Conservation (phyloP, 2,113 vertebrate species). For the Macquaria ambigua region DNA sequence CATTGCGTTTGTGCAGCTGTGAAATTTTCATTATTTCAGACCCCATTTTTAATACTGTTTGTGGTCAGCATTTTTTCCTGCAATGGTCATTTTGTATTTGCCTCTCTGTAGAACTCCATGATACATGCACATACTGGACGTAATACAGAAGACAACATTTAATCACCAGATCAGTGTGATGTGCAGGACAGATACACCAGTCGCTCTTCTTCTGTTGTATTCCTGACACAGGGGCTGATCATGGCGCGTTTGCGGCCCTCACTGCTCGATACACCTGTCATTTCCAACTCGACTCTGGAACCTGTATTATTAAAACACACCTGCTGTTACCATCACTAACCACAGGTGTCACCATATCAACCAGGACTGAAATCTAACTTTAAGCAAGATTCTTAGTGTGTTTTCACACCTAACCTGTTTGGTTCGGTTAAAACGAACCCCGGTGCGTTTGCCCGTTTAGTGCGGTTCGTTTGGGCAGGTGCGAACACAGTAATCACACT, state of each 20-base stretch:
- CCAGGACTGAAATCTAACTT: background rate
- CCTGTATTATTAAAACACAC: background rate
- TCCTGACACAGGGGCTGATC: background rate
- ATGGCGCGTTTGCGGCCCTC: background rate
- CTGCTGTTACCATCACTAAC: background rate
- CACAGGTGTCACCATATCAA: background rate
- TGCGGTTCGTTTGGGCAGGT: too few relatives aligned
- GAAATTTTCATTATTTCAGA: too few relatives aligned
- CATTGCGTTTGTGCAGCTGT: background rate
- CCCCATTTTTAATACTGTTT: too few relatives aligned
- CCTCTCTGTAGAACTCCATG: too few relatives aligned
- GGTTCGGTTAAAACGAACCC: too few relatives aligned
- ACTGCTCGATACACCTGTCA: background rate
- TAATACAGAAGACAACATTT: background rate
- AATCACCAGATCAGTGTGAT: background rate
- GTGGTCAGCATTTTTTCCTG: too few relatives aligned
- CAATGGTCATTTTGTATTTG: too few relatives aligned
- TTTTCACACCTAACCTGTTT: too few relatives aligned
- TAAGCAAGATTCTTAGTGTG: background rate
- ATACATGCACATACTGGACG: too few relatives aligned
- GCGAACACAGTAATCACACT: too few relatives aligned
- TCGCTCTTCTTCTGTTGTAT: background rate
- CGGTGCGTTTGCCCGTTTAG: too few relatives aligned
- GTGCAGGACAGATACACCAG: too few relatives aligned
- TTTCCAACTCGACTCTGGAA: background rate